Evolutionary conservation across 2,888 invertebrate species (phyloP), one percentile per base, ranked within the genome.

Genomic region (Pristionchus exspectatus): DNA sequence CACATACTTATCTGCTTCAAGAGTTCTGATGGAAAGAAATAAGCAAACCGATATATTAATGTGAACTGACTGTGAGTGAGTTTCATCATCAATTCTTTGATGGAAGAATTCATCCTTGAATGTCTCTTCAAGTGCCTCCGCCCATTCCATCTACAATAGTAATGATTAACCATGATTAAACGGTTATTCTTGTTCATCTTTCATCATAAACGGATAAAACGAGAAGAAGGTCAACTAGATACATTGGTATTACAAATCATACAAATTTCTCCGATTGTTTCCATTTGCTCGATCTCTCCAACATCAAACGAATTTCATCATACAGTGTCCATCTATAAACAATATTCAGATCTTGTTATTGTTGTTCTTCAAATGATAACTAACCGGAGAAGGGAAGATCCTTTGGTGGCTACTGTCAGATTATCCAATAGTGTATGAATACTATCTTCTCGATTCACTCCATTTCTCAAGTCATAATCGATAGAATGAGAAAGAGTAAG

Each of bases 91-190:
- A 44, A n/a, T 38, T 69, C 89, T 33, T n/a, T 77, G 21, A 56
- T 88, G 69, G 86, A 91, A 91, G 63, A 91, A 91, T 9, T 91
- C 90, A 1, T 63, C 44, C 24, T 72, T 72, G 69, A 91, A 91
- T 5, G 81, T 24, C 21, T 66, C 69, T 33, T 86, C 90, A 21
- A 91, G 72, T n/a, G 30, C 63, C n/a, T 88, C 90, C 9, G 87
- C 81, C 90, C 90, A 91, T 69, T 88, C 69, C 18, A 91, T 44
- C 91, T 90, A 69, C 63, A 91, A 87, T 72, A 27, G 12, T 3
- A 66, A 44, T 2, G 5, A 50, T 77, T 9, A 16, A 30, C 7
- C 63, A 56, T 24, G 38, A 77, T 27, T 50, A n/a, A 66, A 24
- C 21, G 16, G 24, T 59, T 18, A 59, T 59, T 59, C 24, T 1